Conservation (phyloP, 2,888 invertebrate genomes). For the Tubulanus polymorphus region DNA sequence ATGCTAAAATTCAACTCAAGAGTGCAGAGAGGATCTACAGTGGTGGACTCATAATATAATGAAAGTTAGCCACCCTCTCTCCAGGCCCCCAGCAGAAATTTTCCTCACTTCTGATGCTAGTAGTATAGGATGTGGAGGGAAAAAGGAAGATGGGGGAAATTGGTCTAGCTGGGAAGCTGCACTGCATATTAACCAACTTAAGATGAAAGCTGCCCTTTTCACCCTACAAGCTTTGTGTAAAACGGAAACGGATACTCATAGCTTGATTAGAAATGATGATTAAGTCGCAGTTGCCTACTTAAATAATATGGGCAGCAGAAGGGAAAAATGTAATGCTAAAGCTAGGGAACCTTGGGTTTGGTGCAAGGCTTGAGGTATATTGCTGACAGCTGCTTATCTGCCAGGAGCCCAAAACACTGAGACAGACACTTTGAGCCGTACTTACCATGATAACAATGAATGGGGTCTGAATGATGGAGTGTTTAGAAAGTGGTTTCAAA, state of each 20-base stretch:
- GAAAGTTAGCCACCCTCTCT: neutral
- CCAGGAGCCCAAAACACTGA: slow-evolving; percentile 5
- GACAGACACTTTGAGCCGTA: slow-evolving; percentile 1
- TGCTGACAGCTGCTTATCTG: slow-evolving; percentile 3
- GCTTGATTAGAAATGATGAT: neutral
- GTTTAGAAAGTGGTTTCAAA: neutral
- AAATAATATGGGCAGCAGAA: neutral
- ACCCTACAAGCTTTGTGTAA: neutral
- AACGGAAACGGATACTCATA: neutral
- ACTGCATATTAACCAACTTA: slow-evolving; percentile 1
- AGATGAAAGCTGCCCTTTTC: neutral
- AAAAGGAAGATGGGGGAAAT: neutral
- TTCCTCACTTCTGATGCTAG: slow-evolving; percentile 2
- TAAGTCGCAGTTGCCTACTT: slow-evolving; percentile 4
- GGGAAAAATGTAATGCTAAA: neutral
- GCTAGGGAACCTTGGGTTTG: slow-evolving; percentile 7
- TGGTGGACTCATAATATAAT: slow-evolving; percentile 7
- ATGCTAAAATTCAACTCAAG: too few species aligned
- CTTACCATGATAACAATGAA: slow-evolving; percentile 3
- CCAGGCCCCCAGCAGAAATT: neutral
- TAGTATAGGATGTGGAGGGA: neutral
- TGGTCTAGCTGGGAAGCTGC: neutral
- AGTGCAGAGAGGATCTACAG: neutral
- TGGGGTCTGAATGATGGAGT: slow-evolving; percentile 5
- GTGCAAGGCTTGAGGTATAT: slow-evolving; percentile 1